Evolutionary conservation across 2,113 vertebrate species (phyloP).

Genomic region (Panurus biarmicus): DNA sequence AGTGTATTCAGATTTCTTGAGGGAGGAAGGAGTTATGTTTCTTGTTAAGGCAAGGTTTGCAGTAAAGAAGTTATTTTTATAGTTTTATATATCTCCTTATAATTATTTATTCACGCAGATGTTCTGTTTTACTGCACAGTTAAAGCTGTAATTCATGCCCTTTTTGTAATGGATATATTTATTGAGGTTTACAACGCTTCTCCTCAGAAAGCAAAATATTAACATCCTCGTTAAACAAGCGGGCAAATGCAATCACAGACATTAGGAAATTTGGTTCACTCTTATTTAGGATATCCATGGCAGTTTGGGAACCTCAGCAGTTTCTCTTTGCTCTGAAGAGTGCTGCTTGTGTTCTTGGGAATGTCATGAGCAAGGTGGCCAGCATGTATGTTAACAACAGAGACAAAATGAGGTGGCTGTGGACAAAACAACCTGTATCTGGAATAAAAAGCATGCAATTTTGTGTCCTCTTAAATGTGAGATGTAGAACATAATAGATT

Average conservation of each 20-base stretch:
- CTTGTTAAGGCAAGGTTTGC: conserved; percentile 60
- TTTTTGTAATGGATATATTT: neutral
- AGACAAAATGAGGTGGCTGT: neutral
- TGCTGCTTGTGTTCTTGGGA: neutral
- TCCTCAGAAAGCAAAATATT: conserved; percentile 15
- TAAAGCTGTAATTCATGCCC: neutral
- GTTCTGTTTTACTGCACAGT: neutral
- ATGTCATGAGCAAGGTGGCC: neutral
- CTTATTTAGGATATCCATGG: neutral
- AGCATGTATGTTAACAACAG: neutral
- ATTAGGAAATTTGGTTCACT: neutral
- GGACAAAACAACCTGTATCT: neutral
- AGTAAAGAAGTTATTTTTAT: conserved; percentile 43
- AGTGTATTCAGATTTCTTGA: conserved; percentile 64
- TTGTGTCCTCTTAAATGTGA: neutral
- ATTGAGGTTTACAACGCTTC: neutral
- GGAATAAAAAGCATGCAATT: neutral
- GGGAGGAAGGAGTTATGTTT: conserved; percentile 59
- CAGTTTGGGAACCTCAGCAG: neutral
- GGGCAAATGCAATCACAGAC: neutral
- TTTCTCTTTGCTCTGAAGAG: neutral
- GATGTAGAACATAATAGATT: neutral
- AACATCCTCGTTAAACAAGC: conserved; percentile 1
- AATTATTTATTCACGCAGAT: conserved; percentile 2
- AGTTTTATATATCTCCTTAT: conserved; percentile 46